phyloP scores from a whole-genome alignment of 2,113 vertebrate genomes.

The Psittacula cyanocephala region DNA sequence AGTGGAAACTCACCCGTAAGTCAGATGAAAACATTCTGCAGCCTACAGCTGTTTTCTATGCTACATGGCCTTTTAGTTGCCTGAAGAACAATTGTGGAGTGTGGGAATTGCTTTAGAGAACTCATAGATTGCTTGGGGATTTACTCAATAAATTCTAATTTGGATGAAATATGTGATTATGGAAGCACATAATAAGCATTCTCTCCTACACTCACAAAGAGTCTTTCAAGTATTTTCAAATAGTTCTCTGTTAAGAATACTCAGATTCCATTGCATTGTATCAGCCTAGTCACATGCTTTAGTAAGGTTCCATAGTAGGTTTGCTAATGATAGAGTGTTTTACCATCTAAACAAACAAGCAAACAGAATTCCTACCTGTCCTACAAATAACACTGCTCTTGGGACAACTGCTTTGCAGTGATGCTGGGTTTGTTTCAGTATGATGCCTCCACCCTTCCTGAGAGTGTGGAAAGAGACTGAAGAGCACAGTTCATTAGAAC shows the following conservation, averaged over 20 bases:
- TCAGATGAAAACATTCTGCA: not conserved
- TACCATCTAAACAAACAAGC: not conserved
- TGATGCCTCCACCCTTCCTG: not conserved
- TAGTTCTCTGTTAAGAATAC: not conserved
- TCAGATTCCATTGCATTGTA: not conserved
- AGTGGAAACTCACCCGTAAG: not conserved
- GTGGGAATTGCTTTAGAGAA: not conserved
- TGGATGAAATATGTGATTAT: conserved; percentile 45
- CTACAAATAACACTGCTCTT: not conserved
- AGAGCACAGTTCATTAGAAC: not conserved
- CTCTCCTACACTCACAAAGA: conserved; percentile 16
- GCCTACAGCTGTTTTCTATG: not conserved
- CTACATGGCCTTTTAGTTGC: not conserved
- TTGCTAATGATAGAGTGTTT: not conserved
- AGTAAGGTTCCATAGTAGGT: not conserved
- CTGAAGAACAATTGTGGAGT: not conserved
- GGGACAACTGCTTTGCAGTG: not conserved
- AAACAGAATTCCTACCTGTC: not conserved
- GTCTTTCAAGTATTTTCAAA: not conserved
- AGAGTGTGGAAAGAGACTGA: accelerated
- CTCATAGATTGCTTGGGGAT: not conserved
- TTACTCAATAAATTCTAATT: not conserved
- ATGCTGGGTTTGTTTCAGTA: not conserved
- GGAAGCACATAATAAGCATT: conserved; percentile 44
- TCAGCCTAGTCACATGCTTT: not conserved